Conservation (phyloP, 1,140 invertebrate species). For the Platorchestia sp. region DNA sequence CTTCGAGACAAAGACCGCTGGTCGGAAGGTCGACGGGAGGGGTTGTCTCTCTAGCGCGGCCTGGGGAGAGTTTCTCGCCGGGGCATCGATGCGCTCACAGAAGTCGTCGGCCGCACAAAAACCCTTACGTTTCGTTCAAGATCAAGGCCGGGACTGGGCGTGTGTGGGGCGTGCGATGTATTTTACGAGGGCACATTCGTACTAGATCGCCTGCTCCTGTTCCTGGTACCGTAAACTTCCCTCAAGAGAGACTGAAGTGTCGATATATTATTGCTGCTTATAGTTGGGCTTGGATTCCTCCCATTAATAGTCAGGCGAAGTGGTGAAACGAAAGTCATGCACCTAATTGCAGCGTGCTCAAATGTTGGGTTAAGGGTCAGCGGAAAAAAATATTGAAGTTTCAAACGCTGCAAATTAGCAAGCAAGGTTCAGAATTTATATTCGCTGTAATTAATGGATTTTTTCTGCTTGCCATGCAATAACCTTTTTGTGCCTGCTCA, state of each 20-base stretch:
- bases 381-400: background rate
- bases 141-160: background rate
- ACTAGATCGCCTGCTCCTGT: background rate
- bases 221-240: background rate
- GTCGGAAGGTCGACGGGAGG: background rate
- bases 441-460: too few relatives aligned
- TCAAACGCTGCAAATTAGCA: background rate
- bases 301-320: background rate
- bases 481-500: background rate
- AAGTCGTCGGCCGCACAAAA: background rate
- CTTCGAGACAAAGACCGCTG: background rate
- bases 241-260: background rate
- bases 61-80: background rate
- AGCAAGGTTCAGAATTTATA: background rate
- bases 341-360: background rate
- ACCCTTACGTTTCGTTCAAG: background rate
- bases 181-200: conserved; percentile 10
- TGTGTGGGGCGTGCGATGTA: background rate
- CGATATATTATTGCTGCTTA: background rate
- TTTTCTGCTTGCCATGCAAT: background rate
- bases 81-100: background rate
- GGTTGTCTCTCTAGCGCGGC: background rate
- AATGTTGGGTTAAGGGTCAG: background rate
- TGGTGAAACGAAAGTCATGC: background rate
- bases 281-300: background rate